These are phyloP conservation scores for Arothron firmamentum DNA, from an alignment of 2,113 vertebrate genomes.

Conservation along the genomic window DNA sequence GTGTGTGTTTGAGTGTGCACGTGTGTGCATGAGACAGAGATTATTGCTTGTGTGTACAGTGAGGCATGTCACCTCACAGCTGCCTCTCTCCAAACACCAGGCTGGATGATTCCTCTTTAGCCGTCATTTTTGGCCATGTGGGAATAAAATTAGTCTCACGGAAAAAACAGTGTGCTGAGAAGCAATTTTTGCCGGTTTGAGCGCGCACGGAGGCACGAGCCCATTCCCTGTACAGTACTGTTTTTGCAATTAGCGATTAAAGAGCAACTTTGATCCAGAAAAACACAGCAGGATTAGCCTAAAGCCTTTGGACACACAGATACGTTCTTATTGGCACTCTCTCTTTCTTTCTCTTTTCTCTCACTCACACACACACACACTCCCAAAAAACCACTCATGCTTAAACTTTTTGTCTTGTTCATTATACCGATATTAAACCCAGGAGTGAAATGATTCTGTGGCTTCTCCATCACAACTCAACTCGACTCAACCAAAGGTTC, in stretches of 20 bases:
- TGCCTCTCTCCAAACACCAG: conserved; percentile 9
- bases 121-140: conserved; percentile 6
- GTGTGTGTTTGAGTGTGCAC: conserved; percentile 17
- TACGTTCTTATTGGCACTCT: conserved; percentile 18
- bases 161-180: background rate
- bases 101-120: conserved; percentile 9
- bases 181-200: background rate
- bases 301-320: conserved; percentile 49
- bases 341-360: background rate
- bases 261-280: conserved; percentile 56
- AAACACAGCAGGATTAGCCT: conserved; percentile 57
- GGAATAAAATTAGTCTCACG: conserved; percentile 5
- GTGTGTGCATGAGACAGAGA: conserved; percentile 20
- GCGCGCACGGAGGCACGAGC: conserved; percentile 25
- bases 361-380: conserved; percentile 29
- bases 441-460: too few relatives aligned
- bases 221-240: conserved; percentile 30
- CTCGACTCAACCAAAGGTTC: too few relatives aligned
- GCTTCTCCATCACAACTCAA: too few relatives aligned
- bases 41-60: conserved; percentile 32
- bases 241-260: conserved; percentile 50
- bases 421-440: conserved; percentile 11
- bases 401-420: conserved; percentile 36
- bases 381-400: conserved; percentile 26
- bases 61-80: conserved; percentile 33